Conservation (phyloP, 2,888 invertebrate genomes). For the Eupithecia centaureata region DNA sequence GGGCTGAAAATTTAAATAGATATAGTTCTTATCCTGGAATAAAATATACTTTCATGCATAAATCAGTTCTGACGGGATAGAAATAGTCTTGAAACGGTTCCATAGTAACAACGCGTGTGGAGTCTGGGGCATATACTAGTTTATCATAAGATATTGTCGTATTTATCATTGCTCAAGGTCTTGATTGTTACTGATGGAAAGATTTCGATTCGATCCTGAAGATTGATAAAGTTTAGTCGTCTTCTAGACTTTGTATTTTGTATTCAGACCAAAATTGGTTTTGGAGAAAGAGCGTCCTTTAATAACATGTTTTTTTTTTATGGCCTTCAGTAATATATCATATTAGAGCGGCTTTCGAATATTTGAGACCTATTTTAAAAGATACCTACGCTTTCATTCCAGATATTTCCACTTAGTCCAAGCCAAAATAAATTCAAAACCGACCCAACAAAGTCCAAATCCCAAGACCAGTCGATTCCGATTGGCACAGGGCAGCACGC, state of each 20-base stretch:
- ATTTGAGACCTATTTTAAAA: neutral
- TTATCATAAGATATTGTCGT: neutral
- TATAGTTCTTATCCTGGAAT: too few species aligned
- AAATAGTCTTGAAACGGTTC: too few species aligned
- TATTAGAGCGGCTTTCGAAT: neutral
- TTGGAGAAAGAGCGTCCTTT: neutral
- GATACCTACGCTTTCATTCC: neutral
- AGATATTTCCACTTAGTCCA: neutral
- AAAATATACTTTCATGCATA: too few species aligned
- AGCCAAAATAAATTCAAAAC: constrained; percentile 5
- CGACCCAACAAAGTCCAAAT: constrained; percentile 12
- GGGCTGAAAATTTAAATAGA: too few species aligned
- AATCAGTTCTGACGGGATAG: too few species aligned
- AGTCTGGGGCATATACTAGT: too few species aligned
- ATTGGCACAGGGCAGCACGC: constrained; percentile 46
- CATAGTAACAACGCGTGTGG: too few species aligned
- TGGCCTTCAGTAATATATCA: neutral
- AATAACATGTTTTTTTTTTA: neutral
- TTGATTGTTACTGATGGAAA: too few species aligned
- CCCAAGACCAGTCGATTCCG: constrained; percentile 9
- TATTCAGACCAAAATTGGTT: neutral
- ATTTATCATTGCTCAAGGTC: too few species aligned
- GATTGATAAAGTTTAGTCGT: neutral
- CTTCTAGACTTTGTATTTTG: neutral
- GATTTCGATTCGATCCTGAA: too few species aligned